Percentiles rank a stretch among this genome's conserved stretches.
Conservation (phyloP, 2,797 vertebrate genomes). For the Schizopygopsis malacanthus region DNA sequence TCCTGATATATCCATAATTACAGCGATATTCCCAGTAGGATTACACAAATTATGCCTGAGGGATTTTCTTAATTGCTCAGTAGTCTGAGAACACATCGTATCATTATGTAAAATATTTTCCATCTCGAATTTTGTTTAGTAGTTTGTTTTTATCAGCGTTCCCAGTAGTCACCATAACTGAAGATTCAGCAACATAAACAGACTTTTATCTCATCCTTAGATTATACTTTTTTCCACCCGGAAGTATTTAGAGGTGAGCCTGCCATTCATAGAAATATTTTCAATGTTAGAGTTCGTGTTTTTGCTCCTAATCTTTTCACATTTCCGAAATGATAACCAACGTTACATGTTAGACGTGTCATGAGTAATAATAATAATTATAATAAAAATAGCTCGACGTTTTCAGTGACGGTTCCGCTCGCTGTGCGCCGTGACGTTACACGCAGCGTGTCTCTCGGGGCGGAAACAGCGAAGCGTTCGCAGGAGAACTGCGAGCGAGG, state of each 20-base stretch:
- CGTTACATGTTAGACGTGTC: not conserved
- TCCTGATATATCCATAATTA: not conserved
- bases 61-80: constrained; percentile 18
- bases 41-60: not conserved
- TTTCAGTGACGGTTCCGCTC: not conserved
- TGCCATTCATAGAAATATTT: not conserved
- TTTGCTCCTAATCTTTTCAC: not conserved
- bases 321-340: not conserved
- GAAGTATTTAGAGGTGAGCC: not conserved
- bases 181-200: not conserved
- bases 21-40: not conserved
- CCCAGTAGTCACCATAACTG: not conserved
- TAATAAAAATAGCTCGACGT: not conserved
- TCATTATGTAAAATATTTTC: constrained; percentile 6
- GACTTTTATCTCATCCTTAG: constrained; percentile 12
- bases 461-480: constrained; percentile 27
- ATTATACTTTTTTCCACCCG: not conserved
- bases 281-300: not conserved
- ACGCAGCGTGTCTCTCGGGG: constrained; percentile 12
- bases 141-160: not conserved
- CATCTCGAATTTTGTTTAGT: not conserved
- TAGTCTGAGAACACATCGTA: not conserved
- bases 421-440: constrained; percentile 27
- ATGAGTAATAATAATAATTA: not conserved
- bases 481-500: constrained; percentile 8